Evolutionary conservation across 2,113 vertebrate genomes (phyloP).

Genomic region (Sceloporus tristichus): DNA sequence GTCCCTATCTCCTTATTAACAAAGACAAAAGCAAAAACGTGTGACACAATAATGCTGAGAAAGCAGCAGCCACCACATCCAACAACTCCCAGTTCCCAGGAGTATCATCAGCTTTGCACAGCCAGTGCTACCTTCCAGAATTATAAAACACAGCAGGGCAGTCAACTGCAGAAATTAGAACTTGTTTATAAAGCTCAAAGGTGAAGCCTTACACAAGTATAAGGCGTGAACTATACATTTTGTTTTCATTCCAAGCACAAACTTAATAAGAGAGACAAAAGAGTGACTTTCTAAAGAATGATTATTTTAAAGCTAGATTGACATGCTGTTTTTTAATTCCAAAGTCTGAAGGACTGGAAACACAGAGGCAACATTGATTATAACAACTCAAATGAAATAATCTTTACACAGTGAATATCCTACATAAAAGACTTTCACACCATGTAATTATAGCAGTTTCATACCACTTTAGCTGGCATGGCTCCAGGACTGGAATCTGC

Average conservation of each 20-base stretch:
- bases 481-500: no score
- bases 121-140: constrained; percentile 1
- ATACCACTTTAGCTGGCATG: no score
- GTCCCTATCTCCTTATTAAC: background rate
- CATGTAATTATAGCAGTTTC: no score
- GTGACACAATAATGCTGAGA: constrained; percentile 4
- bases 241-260: background rate
- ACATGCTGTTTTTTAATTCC: background rate
- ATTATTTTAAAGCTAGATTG: background rate
- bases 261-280: background rate
- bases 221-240: background rate
- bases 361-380: background rate
- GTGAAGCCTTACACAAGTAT: background rate
- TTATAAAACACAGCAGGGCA: background rate
- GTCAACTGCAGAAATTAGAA: background rate
- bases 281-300: background rate
- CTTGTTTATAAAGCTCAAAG: background rate
- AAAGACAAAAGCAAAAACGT: background rate
- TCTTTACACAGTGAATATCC: no score
- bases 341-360: background rate
- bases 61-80: background rate
- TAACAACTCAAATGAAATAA: no score
- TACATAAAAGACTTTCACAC: no score
- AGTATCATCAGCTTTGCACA: background rate
- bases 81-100: background rate